Percentiles rank a stretch among this genome's conserved stretches.
phyloP scores from a whole-genome alignment of 1,140 invertebrate genomes.

The Liolophura sinensis region DNA sequence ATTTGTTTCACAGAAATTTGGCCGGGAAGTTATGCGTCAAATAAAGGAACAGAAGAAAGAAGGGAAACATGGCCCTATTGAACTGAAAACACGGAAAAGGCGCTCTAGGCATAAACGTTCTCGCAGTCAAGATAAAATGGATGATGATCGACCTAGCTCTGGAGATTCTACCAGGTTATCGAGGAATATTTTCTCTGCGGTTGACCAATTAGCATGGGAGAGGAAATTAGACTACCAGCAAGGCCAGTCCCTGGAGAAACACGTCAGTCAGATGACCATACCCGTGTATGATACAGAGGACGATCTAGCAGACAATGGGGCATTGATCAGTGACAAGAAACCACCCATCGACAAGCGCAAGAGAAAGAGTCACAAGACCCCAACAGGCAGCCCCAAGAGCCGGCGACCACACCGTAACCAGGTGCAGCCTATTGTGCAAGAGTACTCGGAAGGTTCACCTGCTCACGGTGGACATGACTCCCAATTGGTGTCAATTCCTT shows the following conservation, averaged over 20 bases:
- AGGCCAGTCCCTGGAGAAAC: constrained; percentile 25
- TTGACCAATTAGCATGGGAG: constrained; percentile 53
- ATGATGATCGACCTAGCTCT: constrained; percentile 17
- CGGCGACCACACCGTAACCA: too few species aligned
- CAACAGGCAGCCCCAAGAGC: too few species aligned
- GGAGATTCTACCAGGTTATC: constrained; percentile 23
- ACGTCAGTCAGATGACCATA: too few species aligned
- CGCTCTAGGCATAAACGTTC: constrained; percentile 6
- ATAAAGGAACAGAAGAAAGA: constrained; percentile 30
- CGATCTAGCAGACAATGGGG: too few species aligned
- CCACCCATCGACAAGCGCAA: too few species aligned
- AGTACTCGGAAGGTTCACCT: too few species aligned
- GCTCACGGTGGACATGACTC: too few species aligned
- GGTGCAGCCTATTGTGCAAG: too few species aligned
- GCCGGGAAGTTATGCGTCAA: constrained; percentile 40
- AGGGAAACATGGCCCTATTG: constrained; percentile 25
- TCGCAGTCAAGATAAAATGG: constrained; percentile 9
- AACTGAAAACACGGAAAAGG: constrained; percentile 19
- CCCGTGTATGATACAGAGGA: too few species aligned
- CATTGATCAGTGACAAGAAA: too few species aligned
- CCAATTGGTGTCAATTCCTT: too few species aligned
- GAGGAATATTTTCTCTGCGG: constrained; percentile 25
- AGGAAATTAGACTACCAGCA: constrained; percentile 50
- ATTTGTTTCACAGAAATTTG: constrained; percentile 32
- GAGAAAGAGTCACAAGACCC: too few species aligned